Base-by-base conservation (phyloP, 1,140 invertebrate genomes). In the Araneus ventricosus region DNA sequence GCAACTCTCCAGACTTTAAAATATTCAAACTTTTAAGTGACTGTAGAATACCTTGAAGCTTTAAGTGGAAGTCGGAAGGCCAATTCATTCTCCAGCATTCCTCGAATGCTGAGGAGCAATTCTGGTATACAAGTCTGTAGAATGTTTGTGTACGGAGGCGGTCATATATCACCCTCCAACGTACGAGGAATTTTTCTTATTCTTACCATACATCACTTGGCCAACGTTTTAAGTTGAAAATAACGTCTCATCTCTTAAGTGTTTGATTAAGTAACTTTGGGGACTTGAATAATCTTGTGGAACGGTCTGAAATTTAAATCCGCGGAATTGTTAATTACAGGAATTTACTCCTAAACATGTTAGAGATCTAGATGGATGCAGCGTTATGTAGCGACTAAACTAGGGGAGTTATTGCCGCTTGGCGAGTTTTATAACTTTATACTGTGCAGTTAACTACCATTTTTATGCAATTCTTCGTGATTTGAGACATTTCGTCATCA, bases 11-110 rank as follows among this genome's bases (percentile, higher is more conserved):
- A 84, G 87, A 27, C 30, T 41, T 90, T 90, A 90, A 87, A 90
- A 90, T 79, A 80, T 80, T 90, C 67, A 90, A 75, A 90, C 67
- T 90, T 90, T 90, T 75, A 90, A 90, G 88, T 80, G 70, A 90
- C 30, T 52, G 8, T 41, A 37, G 67, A 90, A 90, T 90, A 80
- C 67, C 67, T 90, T 90, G 67, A 90, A 90, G 34, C 27, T 27
- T 79, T 79, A 90, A 90, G 88, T 90, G 67, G 88, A 57, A 80
- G 39, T 30, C 67, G 24, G 37, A 84, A 45, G 70, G 70, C 41
- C 88, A 90, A 80, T 90, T 80, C 70, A 90, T 90, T 59, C 30
- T 90, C 67, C 67, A 30, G 20, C 88, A 90, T 90, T 90, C 70
- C 88, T 5, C 10, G 88, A 79, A 90, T 79, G 67, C 39, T 41